A percentile compares a stretch with the other conserved stretches of the same genome.
Conservation (phyloP, 2,113 vertebrate genomes). For the Cyanoramphus novaezelandiae region DNA sequence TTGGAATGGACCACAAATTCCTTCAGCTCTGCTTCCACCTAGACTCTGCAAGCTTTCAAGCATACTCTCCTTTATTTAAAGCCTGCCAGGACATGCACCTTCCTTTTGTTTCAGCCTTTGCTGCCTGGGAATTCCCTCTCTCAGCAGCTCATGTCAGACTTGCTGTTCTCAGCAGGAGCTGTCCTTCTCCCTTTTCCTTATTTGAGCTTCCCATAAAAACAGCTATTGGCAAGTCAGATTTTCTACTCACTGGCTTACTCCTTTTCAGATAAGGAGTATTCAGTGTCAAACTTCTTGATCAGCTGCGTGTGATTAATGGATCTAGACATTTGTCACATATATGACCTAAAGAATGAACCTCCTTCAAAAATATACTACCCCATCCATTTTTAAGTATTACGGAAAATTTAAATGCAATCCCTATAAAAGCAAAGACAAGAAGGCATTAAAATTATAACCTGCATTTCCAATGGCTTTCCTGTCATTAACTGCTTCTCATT, state of each 20-base stretch:
- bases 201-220: background rate
- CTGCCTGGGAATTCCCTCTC: conserved; percentile 12
- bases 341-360: accelerated
- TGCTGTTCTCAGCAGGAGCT: background rate
- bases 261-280: background rate
- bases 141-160: background rate
- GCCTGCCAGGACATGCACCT: background rate
- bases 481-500: background rate
- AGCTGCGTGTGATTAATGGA: background rate
- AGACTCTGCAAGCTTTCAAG: background rate
- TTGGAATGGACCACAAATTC: background rate
- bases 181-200: background rate
- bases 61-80: background rate
- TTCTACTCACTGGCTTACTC: background rate
- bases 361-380: background rate
- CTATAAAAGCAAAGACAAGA: background rate
- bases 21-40: background rate
- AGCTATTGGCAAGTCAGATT: background rate
- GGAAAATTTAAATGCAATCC: background rate
- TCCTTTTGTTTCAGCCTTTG: background rate
- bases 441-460: background rate
- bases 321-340: background rate
- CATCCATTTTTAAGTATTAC: background rate
- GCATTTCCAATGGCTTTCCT: background rate
- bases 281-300: background rate